These are phyloP conservation scores for Enteromius fasciolatus DNA, from an alignment of 2,797 vertebrate species.

Conservation along the genomic window DNA sequence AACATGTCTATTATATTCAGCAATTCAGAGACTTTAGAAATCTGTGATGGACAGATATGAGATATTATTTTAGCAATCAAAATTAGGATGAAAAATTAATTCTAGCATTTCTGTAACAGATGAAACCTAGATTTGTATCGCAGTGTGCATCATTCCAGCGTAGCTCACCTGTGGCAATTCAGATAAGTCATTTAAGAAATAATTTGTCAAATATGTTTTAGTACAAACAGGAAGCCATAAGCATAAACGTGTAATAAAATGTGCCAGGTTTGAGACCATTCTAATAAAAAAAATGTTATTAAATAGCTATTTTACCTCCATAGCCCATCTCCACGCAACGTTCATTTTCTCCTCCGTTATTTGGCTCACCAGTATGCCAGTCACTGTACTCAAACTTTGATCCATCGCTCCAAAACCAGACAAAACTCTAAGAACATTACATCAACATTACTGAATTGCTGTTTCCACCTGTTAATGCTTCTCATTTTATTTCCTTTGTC, in stretches of 20 bases:
- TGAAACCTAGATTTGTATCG: not conserved
- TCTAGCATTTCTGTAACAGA: constrained; percentile 22
- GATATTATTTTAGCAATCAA: not conserved
- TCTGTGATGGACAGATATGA: not conserved
- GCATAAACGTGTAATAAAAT: not conserved
- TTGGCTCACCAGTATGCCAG: constrained; percentile 45
- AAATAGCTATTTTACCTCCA: constrained; percentile 39
- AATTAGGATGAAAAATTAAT: not conserved
- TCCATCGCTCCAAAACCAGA: constrained; percentile 55
- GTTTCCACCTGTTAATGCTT: not conserved
- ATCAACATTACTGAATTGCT: not conserved
- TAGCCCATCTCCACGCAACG: constrained; percentile 40
- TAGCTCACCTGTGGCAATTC: constrained; percentile 20
- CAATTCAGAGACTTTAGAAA: not conserved
- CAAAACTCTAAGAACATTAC: not conserved
- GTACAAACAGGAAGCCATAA: not conserved
- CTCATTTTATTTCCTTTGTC: not conserved
- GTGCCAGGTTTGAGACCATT: not conserved
- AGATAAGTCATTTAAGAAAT: not conserved
- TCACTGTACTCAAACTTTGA: constrained; percentile 30
- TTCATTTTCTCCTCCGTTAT: rapidly evolving
- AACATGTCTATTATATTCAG: not conserved
- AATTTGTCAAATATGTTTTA: not conserved
- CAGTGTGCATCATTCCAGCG: constrained; percentile 48
- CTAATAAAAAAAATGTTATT: not conserved